A percentile compares a stretch with the other conserved stretches of the same genome.
These are phyloP conservation scores for Trachelus tabidus DNA, from an alignment of 2,888 invertebrate genomes.

Conservation along the genomic window DNA sequence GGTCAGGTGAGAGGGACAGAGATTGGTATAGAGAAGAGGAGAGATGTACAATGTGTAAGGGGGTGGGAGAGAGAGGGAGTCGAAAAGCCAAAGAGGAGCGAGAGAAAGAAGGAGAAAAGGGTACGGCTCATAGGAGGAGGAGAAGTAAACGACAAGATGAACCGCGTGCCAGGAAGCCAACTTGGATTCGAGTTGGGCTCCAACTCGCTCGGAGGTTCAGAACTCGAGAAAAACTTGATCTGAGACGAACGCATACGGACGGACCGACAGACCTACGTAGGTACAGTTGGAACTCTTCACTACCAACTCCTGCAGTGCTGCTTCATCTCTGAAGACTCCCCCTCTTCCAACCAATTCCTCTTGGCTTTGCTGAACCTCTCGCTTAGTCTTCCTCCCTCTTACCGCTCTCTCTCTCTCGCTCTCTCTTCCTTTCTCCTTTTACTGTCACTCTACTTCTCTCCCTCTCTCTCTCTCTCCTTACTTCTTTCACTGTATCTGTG, in stretches of 20 bases:
- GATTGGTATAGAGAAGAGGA: slow-evolving; percentile 21
- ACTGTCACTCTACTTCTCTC: slow-evolving; percentile 25
- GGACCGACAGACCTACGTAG: slow-evolving; percentile 19
- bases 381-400: slow-evolving; percentile 22
- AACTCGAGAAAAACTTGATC: slow-evolving; percentile 64
- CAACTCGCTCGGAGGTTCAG: slow-evolving; percentile 28
- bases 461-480: slow-evolving; percentile 29
- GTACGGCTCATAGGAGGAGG: slow-evolving; percentile 9
- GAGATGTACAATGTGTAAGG: background rate
- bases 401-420: slow-evolving; percentile 22
- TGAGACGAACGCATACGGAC: slow-evolving; percentile 52
- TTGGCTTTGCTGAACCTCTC: slow-evolving; percentile 10
- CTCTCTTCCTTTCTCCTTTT: slow-evolving; percentile 17
- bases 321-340: slow-evolving; percentile 51
- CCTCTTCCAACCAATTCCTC: slow-evolving; percentile 27
- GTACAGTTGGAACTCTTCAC: slow-evolving; percentile 36
- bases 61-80: slow-evolving; percentile 7
- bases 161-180: slow-evolving; percentile 64
- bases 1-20: slow-evolving; percentile 16
- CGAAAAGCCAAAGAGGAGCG: slow-evolving; percentile 1
- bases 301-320: slow-evolving; percentile 37
- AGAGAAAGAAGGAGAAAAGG: slow-evolving; percentile 17
- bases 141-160: slow-evolving; percentile 44
- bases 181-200: slow-evolving; percentile 54
- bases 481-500: slow-evolving; percentile 15